These are phyloP conservation scores for Pygoscelis antarcticus DNA, from an alignment of 2,113 vertebrate species.

Conservation along the genomic window DNA sequence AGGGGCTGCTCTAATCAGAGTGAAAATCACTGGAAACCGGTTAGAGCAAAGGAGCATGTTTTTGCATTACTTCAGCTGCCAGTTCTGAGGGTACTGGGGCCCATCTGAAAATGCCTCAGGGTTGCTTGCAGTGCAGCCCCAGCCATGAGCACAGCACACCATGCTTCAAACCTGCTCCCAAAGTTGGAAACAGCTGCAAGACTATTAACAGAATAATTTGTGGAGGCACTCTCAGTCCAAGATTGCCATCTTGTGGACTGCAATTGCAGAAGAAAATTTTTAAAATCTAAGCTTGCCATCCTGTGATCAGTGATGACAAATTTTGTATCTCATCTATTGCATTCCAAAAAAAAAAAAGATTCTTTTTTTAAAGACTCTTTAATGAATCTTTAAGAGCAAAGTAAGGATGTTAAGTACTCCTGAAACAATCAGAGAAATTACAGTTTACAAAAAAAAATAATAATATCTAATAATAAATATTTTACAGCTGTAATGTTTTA, in stretches of 20 bases:
- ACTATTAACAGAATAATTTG: background rate
- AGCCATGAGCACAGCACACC: background rate
- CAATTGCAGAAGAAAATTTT: background rate
- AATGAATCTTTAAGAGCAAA: background rate
- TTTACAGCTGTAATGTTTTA: constrained; percentile 7
- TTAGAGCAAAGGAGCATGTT: background rate
- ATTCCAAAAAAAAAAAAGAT: background rate
- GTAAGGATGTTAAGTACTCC: background rate
- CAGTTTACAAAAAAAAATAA: background rate
- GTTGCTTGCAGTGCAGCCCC: background rate
- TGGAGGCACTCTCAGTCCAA: constrained; percentile 8
- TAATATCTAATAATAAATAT: constrained; percentile 25
- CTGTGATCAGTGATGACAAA: background rate
- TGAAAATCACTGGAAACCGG: background rate
- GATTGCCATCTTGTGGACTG: constrained; percentile 72
- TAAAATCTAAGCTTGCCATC: background rate
- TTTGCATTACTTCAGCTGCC: background rate
- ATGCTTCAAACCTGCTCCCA: background rate
- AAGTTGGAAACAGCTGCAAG: background rate
- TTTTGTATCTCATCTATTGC: background rate
- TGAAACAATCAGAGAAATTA: background rate
- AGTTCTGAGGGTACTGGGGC: background rate
- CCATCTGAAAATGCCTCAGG: background rate
- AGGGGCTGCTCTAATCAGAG: background rate
- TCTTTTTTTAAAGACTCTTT: background rate